Base-by-base conservation (phyloP, 2,113 vertebrate genomes). In the Mesoclemmys tuberculata region DNA sequence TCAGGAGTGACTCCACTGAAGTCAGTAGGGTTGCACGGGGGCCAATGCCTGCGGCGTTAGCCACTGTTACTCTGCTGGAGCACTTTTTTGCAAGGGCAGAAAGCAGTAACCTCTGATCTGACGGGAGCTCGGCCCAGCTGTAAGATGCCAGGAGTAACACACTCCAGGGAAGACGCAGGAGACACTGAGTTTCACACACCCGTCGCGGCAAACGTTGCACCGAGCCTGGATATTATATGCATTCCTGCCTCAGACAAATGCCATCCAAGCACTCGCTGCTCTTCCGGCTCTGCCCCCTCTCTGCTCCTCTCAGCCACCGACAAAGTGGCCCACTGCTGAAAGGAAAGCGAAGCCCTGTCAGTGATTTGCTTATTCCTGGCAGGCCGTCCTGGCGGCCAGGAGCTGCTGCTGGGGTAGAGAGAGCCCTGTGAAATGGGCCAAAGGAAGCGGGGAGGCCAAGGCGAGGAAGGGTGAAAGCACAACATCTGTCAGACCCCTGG, bases 51-150 rank as follows among this genome's bases (percentile, higher is more conserved):
- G 5, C 29, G 3, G 0, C 11, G 38, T 3, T 51, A 19, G 12
- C 48, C 41, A 71, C 68, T 0, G 0, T 0, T 27, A 85, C 16
- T 3, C 21, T 87, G 75, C 84, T 1, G 0, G 61, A 86, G 75
- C 3, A 0, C 80, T 2, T 49, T 38, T 38, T 0, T 56, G 0
- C 6, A 0, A 29, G 64, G 1, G 0, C 5, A 27, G 80, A 54
- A 85, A 74, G 16, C 87, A 1, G 0, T 0, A 35, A 89, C 51
- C 29, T 1, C 0, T 5, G 56, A 48, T 51, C 56, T 0, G 1
- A 46, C 2, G 0, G 61, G 78, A 2, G 16, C 58, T 46, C 46
- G 1, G 2, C 24, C 0, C 24, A 1, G 21, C 58, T 12, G 19
- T 16, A 13, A 9, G 26, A 68, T 18, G 48, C 4, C 4, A n/a